Percentiles rank a stretch among this genome's conserved stretches.
Evolutionary conservation across 2,797 vertebrate genomes (phyloP).

Genomic region (Sebastes elongatus): DNA sequence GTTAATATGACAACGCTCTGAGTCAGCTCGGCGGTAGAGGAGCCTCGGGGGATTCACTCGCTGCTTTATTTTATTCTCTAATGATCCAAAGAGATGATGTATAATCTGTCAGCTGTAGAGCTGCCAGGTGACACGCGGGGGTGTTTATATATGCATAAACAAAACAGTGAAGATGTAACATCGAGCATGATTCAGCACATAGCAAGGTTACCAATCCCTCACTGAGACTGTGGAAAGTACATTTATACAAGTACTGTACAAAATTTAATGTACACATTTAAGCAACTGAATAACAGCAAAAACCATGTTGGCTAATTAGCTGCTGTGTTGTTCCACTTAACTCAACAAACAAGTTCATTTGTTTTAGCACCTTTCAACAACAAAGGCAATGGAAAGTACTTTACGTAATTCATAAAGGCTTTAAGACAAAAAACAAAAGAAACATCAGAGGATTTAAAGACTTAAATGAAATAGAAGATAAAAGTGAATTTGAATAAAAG

Average conservation of each 20-base stretch:
- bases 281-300: too few species aligned
- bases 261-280: too few species aligned
- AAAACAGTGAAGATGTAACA: neutral
- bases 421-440: neutral
- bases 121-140: neutral
- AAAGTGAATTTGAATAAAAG: neutral
- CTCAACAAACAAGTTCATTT: too few species aligned
- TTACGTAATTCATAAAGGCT: neutral
- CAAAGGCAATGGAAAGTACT: neutral
- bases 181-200: neutral
- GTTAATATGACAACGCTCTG: slow-evolving; percentile 24
- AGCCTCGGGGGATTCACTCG: neutral
- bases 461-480: neutral
- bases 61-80: neutral
- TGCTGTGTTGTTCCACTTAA: too few species aligned
- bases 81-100: slow-evolving; percentile 16
- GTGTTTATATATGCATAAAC: neutral
- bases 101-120: neutral
- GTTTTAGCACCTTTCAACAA: too few species aligned
- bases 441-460: neutral
- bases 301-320: too few species aligned
- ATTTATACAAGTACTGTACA: neutral
- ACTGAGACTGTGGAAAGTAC: neutral
- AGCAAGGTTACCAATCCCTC: neutral
- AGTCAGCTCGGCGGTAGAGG: neutral